Evolutionary conservation across 2,113 vertebrate genomes (phyloP), one percentile per base, ranked within the genome.

Genomic region (Onychostruthus taczanowskii): DNA sequence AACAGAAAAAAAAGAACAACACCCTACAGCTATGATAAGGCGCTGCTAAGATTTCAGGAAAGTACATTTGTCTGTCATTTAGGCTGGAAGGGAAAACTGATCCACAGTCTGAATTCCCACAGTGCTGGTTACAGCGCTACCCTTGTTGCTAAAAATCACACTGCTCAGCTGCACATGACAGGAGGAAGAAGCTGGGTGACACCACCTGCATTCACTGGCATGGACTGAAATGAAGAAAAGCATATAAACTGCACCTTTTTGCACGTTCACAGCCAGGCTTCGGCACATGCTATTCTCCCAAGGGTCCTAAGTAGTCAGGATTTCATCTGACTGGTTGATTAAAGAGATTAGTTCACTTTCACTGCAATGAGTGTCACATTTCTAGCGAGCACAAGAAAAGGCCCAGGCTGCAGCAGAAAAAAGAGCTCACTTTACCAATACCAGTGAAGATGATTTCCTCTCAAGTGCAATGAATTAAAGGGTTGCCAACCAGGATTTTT

Each of bases 11-110:
- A 37, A 37, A 27, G 5, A 27, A 17, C 8, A 37, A 37, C 63
- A 77, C 27, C 83, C 70, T 43, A 52, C n/a, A 90, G 89, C 50
- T 90, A 52, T 73, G 89, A 53, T 91, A 94, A 91, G 77, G 66
- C 31, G 46, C 44, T 1, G 7, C 53, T 84, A 91, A 87, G 55
- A 93, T 87, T 91, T 85, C 61, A 79, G 82, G 62, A 30, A 93
- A 91, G 24, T 85, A 76, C 53, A 91, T 80, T 91, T 95, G 84
- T 74, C 67, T 88, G 75, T 94, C 84, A 90, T 93, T 96, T 88
- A 93, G 72, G 69, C 89, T 94, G 84, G 55, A 95, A 85, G 28
- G 26, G 46, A 94, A 84, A 96, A 69, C 84, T 55, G 39, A 91
- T 88, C 58, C 58, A 89, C 62, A 85, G 70, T 43, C 84, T 95